Conservation (phyloP, 2,113 vertebrate species). For the sheep (Ovis aries) region ARS-UI_Ramb_v3.0 NC_056059.1:95787001-95787500, state of each 20-base stretch:
- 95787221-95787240: not conserved
- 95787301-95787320: slow-evolving; percentile 14
- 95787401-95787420: not conserved
- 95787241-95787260: not conserved
- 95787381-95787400: not conserved
- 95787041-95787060: not conserved
- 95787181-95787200: not conserved
- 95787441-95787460: not conserved
- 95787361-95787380: not conserved
- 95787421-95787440: not conserved
- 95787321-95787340: not conserved
- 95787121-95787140: not conserved
- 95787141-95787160: not conserved
- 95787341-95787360: not conserved
- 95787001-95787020: not conserved
- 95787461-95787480: not conserved
- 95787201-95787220: not conserved
- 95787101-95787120: not conserved
- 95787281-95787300: not conserved
- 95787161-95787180: not conserved
- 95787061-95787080: not conserved
- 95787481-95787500: not conserved
- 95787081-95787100: not conserved
- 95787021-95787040: not conserved
- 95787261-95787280: not conserved